Evolutionary conservation across 35 echinoderm and acorn worm species (phyloP), one percentile per base, ranked within the genome.

Genomic region (Lytechinus pictus): DNA sequence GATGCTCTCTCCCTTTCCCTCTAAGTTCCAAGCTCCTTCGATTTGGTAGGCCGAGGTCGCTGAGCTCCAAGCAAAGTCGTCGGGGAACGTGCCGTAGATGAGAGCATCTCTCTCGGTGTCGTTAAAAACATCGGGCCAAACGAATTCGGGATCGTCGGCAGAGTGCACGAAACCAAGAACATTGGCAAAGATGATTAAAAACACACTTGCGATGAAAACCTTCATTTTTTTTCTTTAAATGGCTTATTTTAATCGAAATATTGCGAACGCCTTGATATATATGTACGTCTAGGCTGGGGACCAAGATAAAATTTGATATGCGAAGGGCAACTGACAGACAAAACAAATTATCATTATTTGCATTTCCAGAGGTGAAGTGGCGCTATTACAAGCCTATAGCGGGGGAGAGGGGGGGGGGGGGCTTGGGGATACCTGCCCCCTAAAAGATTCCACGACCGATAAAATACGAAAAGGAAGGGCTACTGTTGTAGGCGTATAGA

Each of bases 1-100:
- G 7, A 98, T 96, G 95, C 94, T 97, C 28, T 56, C 54, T 27
- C 97, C 97, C 28, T 98, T 98, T 4, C 95, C 96, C 16, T 95
- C 95, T 54, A 87, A 92, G 57, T 98, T 55, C 97, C 97, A 98
- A 1, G 66, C 97, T 2, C 97, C 97, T 94, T 98, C 97, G 87
- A 98, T 98, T 86, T 98, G 97, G 95, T 98, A 98, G 7, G 97
- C 94, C 28, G 97, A 95, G n/a, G 97, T 98, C 13, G 97, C 94
- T 0, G 96, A 91, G 56, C 96, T 94, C 96, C 97, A 97, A 51
- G 92, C 87, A 57, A 98, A 98, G 51, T 91, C 96, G 8, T 98
- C 96, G 53, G 97, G 97, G 91, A 98, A 98, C 1, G 87, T 94
- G 6, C 96, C 97, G 55, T 98, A 96, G 0, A 97, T 11, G 60